phyloP scores from a whole-genome alignment of 2,797 vertebrate genomes.

The Argentina silus region DNA sequence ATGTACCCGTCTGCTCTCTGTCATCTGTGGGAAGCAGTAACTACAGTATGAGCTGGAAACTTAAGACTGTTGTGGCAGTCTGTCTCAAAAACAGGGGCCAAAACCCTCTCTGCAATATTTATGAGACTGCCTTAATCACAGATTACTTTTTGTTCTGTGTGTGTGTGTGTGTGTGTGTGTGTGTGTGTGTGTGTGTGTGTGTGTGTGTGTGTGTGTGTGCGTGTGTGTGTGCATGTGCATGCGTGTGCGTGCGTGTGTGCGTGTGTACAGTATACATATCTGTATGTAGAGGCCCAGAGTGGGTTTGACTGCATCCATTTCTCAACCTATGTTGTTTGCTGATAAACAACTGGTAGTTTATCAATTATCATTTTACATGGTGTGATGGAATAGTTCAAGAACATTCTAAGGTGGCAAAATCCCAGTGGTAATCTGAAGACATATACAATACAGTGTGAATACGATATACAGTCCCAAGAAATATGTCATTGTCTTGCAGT shows the following conservation, averaged over 20 bases:
- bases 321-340: conserved; percentile 4
- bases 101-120: conserved; percentile 97
- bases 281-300: not conserved
- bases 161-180: conserved; percentile 63
- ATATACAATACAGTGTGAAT: conserved; percentile 23
- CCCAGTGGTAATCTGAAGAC: conserved; percentile 5
- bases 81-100: conserved; percentile 91
- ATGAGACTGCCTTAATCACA: conserved; percentile 95
- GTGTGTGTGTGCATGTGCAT: conserved; percentile 29
- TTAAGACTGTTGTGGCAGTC: conserved; percentile 89
- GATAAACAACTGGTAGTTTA: not conserved
- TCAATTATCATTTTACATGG: conserved; percentile 10
- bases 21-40: conserved; percentile 70
- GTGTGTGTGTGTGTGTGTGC: conserved; percentile 29
- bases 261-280: conserved; percentile 32
- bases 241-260: conserved; percentile 38
- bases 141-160: conserved; percentile 64
- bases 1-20: conserved; percentile 40
- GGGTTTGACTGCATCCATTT: not conserved
- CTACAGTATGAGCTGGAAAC: conserved; percentile 69
- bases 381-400: conserved; percentile 7
- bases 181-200: conserved; percentile 77
- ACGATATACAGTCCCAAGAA: conserved; percentile 41
- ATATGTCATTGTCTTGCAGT: conserved; percentile 33
- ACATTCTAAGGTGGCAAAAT: conserved; percentile 1